Base-by-base conservation (phyloP, 1,140 invertebrate genomes). In the Neuroterus valhalla region DNA sequence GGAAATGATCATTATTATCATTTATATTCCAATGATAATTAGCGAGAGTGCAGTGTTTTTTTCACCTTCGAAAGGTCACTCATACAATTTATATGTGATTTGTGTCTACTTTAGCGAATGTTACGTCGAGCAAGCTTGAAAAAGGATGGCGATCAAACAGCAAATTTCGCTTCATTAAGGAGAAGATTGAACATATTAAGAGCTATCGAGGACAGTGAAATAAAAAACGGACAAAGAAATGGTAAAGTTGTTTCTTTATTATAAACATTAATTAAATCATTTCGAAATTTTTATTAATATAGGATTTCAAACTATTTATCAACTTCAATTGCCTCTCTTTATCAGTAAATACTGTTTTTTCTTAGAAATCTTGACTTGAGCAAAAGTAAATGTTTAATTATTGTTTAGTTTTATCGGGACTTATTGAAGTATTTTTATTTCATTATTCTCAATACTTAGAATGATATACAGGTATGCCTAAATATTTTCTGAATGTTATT, bases 31-130 rank as follows among this genome's bases (percentile, higher is more conserved):
- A 38, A 8, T 38, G 10, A 38, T 38, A 38, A 38, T 38, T 38
- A 38, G 31, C 10, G 31, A 38, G 31, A 38, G 31, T 38, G 31
- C 31, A 38, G 31, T 38, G 31, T 38, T 38, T 10, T 38, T 14
- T 44, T n/a, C 19, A 50, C 45, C 50, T 69, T 48, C 45, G n/a
- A 67, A 17, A 38, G 21, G 38, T 67, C 46, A 67, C 45, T 68
- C 31, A 45, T 69, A n/a, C 15, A 0, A n/a, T 38, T 38, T 8
- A 38, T 38, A 38, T 38, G 31, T 38, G 31, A 38, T 38, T 17
- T 44, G 31, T 43, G 19, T 44, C 14, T 17, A 66, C 68, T 66
- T 43, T 43, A 76, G 74, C 74, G 74, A 62, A 76, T 76, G 70
- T 11, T 76, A 4, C 62, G 42, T 19, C 74, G 74, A 15, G 74